Percentiles rank a stretch among this genome's conserved stretches.
Evolutionary conservation across 2,888 invertebrate species (phyloP).

Genomic region (Tetrapedia diversipes): DNA sequence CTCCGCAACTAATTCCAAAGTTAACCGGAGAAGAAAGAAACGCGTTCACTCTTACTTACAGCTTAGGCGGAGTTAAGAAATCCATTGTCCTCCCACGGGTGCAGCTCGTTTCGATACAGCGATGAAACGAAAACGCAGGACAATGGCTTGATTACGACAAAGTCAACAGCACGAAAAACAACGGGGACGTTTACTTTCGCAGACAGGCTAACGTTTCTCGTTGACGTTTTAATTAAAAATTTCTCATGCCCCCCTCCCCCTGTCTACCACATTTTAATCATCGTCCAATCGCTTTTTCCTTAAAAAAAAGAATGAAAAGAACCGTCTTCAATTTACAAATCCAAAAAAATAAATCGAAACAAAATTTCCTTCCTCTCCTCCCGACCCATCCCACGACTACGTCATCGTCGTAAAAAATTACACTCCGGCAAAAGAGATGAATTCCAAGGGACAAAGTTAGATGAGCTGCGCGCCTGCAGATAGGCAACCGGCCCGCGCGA

Average conservation of each 20-base stretch:
- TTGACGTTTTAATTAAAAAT: conserved; percentile 21
- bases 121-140: conserved; percentile 1
- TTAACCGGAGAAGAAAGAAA: too few relatives aligned
- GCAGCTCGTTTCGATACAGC: not conserved
- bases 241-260: too few relatives aligned
- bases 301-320: too few relatives aligned
- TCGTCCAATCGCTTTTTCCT: not conserved
- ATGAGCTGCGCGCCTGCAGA: not conserved
- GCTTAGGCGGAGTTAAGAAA: too few relatives aligned
- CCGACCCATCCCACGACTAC: too few relatives aligned
- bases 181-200: too few relatives aligned
- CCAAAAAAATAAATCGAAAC: not conserved
- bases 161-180: not conserved
- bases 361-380: too few relatives aligned
- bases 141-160: conserved; percentile 1
- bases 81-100: not conserved
- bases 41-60: not conserved
- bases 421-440: conserved; percentile 1
- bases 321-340: too few relatives aligned
- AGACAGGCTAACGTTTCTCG: not conserved
- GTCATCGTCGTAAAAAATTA: conserved; percentile 22
- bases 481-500: not conserved
- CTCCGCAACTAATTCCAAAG: too few relatives aligned
- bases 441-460: conserved; percentile 1
- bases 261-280: not conserved